Evolutionary conservation across 2,888 invertebrate genomes (phyloP), one percentile per base, ranked within the genome.

Genomic region (Lottia gigantea): DNA sequence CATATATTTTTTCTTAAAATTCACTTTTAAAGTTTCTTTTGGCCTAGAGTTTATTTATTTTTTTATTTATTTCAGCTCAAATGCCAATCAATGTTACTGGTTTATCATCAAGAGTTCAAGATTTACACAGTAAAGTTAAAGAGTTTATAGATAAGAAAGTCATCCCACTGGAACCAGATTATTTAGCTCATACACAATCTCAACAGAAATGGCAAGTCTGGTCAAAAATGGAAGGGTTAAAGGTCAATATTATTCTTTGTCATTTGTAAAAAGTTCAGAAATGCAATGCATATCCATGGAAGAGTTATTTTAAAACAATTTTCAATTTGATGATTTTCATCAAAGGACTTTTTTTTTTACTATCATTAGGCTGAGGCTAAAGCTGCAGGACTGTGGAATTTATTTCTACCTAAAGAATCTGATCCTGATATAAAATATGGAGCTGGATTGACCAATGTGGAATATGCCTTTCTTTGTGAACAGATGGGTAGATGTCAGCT

Each of bases 381-480:
- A 70, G 71, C 83, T 16, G 78, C 81, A 55, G 89, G 89, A 11
- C 79, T 89, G 45, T 90, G 89, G 89, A 90, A 90, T 73, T 78
- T 90, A 47, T 90, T 90, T 77, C 78, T 90, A 67, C 88, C 90
- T 0, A 69, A 80, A 16, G 88, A 89, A 73, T 84, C 88, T 55
- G 90, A 90, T 76, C 88, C 87, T 0, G 79, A 77, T 1, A 70
- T 40, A 12, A 82, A 82, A 70, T 86, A 82, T 71, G 87, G 86
- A 40, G 81, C 84, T 26, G 89, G 89, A 1, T 81, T 90, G 26
- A 87, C 87, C n/a, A 90, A 90, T 74, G 82, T 89, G 12, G 90
- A 90, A 74, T 90, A 90, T 76, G 89, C 90, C 6, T 89, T 89
- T 76, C 83, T 90, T 68, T 89, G 89, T 78, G 90, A 90, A 75